Evolutionary conservation across 2,888 invertebrate genomes (phyloP), one percentile per base, ranked within the genome.

Genomic region (Heliconius ismenius): DNA sequence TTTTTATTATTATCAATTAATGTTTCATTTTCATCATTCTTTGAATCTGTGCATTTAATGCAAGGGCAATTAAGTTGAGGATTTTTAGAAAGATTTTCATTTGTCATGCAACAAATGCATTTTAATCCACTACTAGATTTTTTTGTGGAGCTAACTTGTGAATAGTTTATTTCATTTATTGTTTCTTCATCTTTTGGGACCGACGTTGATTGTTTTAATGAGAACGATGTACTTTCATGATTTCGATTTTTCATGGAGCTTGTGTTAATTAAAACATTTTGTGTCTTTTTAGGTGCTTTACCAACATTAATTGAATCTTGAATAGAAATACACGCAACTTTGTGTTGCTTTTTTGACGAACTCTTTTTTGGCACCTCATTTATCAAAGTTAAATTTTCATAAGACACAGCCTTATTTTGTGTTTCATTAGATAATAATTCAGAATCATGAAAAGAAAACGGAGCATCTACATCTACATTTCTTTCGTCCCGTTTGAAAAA

Each of bases 381-480:
- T 32, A 77, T 43, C n/a, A 75, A 36, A 36, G 79, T 68, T 4
- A 77, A n/a, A 54, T 76, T 65, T 64, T 80, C 75, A 72, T n/a
- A 43, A 36, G 77, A 78, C 11, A 64, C 4, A 62, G 36, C 32
- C 18, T 73, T 75, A 36, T 75, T 70, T 62, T 68, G 64, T 26
- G 65, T 72, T 28, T 36, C 76, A 28, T 76, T 78, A n/a, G 18
- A 74, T 78, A 64, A 69, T 43, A 73, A 77, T 67, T 79, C 77
- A 1, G 74, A 78, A 21, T 69, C 76, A 28, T 78, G 75, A 13
- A 79, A 76, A 15, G 82, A 80, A 77, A 77, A 80, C 60, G 81
- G 81, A 11, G 77, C 77, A 6, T 79, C 82, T 9, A 76, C 76
- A n/a, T 83, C 81, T 60, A 79, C 73, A 36, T 81, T 81, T 69